Conservation (phyloP, 2,888 invertebrate species). For the Drosophila yooni region DNA sequence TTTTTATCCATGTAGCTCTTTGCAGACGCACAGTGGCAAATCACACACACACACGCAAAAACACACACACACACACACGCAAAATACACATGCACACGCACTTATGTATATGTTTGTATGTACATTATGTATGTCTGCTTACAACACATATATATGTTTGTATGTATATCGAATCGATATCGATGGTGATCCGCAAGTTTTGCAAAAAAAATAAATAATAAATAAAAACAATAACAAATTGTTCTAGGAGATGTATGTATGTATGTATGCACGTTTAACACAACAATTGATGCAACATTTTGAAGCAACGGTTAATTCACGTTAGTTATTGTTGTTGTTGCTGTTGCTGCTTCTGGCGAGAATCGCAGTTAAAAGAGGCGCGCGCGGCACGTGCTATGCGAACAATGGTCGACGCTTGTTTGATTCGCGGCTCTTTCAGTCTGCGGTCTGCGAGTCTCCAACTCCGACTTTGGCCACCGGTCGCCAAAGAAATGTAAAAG, state of each 20-base stretch:
- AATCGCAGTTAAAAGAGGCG: slow-evolving; percentile 34
- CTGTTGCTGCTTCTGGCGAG: slow-evolving; percentile 8
- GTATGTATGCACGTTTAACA: slow-evolving; percentile 17
- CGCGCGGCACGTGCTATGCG: slow-evolving; percentile 82
- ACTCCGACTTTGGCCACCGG: slow-evolving; percentile 50
- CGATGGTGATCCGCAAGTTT: slow-evolving; percentile 10
- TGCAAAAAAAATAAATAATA: slow-evolving; percentile 3
- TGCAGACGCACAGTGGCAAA: not conserved
- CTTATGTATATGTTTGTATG: not conserved
- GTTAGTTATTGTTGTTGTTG: slow-evolving; percentile 21
- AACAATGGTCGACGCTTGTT: slow-evolving; percentile 84
- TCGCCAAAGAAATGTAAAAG: slow-evolving; percentile 72
- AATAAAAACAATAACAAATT: slow-evolving; percentile 8
- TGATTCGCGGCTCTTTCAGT: slow-evolving; percentile 64
- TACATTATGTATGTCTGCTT: not conserved
- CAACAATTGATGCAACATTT: slow-evolving; percentile 34
- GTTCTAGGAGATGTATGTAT: not conserved
- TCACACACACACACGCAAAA: not conserved
- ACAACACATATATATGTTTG: not conserved
- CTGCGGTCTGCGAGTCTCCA: slow-evolving; percentile 37
- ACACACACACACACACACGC: not conserved
- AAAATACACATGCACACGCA: not conserved
- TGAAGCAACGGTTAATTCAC: slow-evolving; percentile 28
- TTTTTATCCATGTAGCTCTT: slow-evolving; percentile 9
- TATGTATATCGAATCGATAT: slow-evolving; percentile 7